These are phyloP conservation scores for Micromesistius poutassou DNA, from an alignment of 2,797 vertebrate genomes.

Conservation along the genomic window DNA sequence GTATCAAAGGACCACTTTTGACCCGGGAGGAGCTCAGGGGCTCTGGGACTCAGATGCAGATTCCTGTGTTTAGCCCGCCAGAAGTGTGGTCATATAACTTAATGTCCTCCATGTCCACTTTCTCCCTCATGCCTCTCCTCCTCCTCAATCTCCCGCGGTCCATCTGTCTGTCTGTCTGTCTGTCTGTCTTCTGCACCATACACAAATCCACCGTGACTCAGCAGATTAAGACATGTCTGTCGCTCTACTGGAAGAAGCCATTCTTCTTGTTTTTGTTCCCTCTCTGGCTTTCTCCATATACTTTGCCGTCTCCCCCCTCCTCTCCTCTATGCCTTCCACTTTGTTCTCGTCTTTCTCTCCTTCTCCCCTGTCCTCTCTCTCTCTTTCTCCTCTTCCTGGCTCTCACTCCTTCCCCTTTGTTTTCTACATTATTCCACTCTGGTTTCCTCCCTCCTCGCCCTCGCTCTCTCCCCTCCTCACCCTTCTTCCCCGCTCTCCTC, in stretches of 20 bases:
- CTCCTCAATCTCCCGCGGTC: constrained; percentile 4
- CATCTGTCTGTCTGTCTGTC: constrained; percentile 2
- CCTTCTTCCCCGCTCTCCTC: too few relatives aligned
- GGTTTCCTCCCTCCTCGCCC: too few relatives aligned
- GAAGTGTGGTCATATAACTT: constrained; percentile 32
- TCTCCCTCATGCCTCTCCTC: constrained; percentile 16
- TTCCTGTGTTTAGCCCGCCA: constrained; percentile 39
- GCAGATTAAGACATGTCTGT: not conserved
- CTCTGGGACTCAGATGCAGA: constrained; percentile 37
- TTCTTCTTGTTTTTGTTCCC: not conserved
- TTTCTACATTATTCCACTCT: not conserved
- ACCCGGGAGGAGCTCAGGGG: constrained; percentile 26
- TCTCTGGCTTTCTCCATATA: not conserved
- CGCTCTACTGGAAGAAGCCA: not conserved
- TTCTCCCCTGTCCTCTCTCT: not conserved
- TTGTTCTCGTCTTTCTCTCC: not conserved
- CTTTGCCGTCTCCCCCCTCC: too few relatives aligned
- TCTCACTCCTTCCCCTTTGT: not conserved
- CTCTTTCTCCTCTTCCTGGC: not conserved
- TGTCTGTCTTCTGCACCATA: constrained; percentile 6
- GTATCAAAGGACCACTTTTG: constrained; percentile 28
- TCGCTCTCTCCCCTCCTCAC: not conserved
- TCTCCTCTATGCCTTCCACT: not conserved
- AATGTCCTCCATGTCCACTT: constrained; percentile 26
- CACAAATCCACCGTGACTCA: not conserved